Base-by-base conservation (phyloP, 2,888 invertebrate genomes). In the Pyralis farinalis region DNA sequence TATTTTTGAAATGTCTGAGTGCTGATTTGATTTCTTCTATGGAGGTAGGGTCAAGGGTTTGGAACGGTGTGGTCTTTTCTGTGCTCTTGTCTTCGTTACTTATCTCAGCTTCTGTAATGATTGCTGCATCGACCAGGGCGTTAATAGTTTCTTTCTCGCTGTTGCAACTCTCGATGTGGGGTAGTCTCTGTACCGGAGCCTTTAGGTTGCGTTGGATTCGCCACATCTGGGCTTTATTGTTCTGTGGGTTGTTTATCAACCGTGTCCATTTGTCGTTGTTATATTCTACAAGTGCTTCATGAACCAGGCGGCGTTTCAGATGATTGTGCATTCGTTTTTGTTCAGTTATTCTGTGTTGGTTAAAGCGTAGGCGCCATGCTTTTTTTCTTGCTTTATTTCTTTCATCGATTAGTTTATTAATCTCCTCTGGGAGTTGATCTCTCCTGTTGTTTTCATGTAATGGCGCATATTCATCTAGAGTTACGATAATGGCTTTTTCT, bases 101-200 rank as follows among this genome's bases (percentile, higher is more conserved):
- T 3, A 38, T 32, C 7, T 8, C 7, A 1, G 37, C n/a, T 1
- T 38, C 32, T 10, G 3, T 38, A 0, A 38, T 32, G 9, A 38
- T 38, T 8, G 37, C 31, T 9, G 37, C 10, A 1, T 38, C n/a
- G 3, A 31, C 31, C 22, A 38, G 37, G 3, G 7, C 7, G n/a
- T 38, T 12, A 8, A 38, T 32, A 8, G 31, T 38, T 8, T 38
- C 37, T 11, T 8, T 31, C 8, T 38, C 37, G 3, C 12, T 31
- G n/a, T 8, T 21, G 12, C 37, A 38, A 6, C 12, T 12, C 31
- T 7, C 6, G 12, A 31, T 11, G 12, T 11, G 4, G 6, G 31
- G 12, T 8, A 31, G 31, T 8, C 7, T 9, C 11, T 12, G 12
- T 1, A 8, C 6, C 8, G 31, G 31, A 7, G 12, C 6, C 12